Evolutionary conservation across 2,888 invertebrate genomes (phyloP), one percentile per base, ranked within the genome.

Genomic region (Pycnomerus fuliginosus): DNA sequence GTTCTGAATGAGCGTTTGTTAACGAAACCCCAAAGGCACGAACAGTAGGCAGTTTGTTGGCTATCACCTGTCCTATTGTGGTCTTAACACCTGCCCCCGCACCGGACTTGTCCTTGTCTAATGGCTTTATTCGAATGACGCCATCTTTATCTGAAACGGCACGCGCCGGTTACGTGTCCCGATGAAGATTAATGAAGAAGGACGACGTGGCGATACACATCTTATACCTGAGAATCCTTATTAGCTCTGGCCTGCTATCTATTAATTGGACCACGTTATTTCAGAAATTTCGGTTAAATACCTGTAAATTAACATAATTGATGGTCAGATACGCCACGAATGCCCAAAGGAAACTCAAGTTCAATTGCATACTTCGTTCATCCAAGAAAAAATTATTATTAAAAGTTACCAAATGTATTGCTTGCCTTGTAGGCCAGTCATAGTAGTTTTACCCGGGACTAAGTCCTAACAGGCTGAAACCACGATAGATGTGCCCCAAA

Each of bases 11-110:
- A 28, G 23, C 25, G 34, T 40, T 36, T 39, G 33, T 44, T 38
- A 40, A 35, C 30, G 31, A 36, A 31, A 43, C 20, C 36, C 38
- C 25, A 22, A 17, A 28, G 31, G 38, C 36, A 29, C 32, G 33
- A 48, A 48, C 48, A 48, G 48, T 47, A 43, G 47, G 47, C 28
- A 34, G 47, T 47, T 47, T 47, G 43, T 47, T 39, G 36, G 38
- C 29, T 31, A 48, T 53, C 53, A 53, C 53, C 53, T 53, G 53
- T 53, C 53, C 53, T 43, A 53, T 53, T 53, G 50, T 53, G 46
- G 39, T 48, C 43, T 23, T 46, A 51, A 51, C 53, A 53, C 53
- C 53, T 53, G 53, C 53, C 47, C 48, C 42, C 44, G 39, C 44
- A 45, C 28, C 31, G 31, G 23, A 16, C 25, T 13, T 30, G 30